Evolutionary conservation across 2,888 invertebrate species (phyloP), one percentile per base, ranked within the genome.

Genomic region (Calameuta pallipes): DNA sequence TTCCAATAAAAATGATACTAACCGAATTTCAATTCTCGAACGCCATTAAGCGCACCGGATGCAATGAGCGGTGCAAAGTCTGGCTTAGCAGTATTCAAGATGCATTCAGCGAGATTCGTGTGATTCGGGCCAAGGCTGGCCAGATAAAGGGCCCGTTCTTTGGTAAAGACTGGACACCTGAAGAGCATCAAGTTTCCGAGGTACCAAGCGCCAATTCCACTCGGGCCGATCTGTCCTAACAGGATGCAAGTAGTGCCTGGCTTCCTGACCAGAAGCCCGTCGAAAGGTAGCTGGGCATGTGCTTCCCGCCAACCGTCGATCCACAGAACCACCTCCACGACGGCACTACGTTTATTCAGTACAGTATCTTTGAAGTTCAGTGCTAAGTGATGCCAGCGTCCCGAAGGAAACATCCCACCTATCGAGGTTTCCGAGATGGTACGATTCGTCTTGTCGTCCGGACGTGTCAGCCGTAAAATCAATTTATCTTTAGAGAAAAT

Each of bases 191-290:
- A 86, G 77, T 92, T 92, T n/a, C 93, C 92, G 85, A 94, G 85
- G 87, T 93, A 93, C 93, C 93, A 93, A 73, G 92, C 92, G 73
- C 93, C 92, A 56, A 86, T 86, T 12, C 86, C 83, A 84, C 90
- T 89, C 3, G 89, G 85, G 11, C 91, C 89, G 4, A 90, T 87
- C 86, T 94, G 93, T 0, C 94, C 94, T 30, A 94, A 70, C 79
- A 94, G 88, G 79, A 95, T 89, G 85, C 91, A 93, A 1, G 93
- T 93, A 0, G 94, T 93, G 2, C 93, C 92, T 82, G 93, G 92
- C 85, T 94, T 95, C 83, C 94, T 93, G 33, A 94, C 92, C 69
- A 94, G 89, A 78, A 94, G 92, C 68, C 94, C 94, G 90, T 93
- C 94, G 76, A 95, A 92, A 0, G 94, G 94, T 68, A 95, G 88